Percentiles rank a stretch among this genome's conserved stretches.
Conservation (phyloP, 2,888 invertebrate species). For the Bedellia somnulentella region DNA sequence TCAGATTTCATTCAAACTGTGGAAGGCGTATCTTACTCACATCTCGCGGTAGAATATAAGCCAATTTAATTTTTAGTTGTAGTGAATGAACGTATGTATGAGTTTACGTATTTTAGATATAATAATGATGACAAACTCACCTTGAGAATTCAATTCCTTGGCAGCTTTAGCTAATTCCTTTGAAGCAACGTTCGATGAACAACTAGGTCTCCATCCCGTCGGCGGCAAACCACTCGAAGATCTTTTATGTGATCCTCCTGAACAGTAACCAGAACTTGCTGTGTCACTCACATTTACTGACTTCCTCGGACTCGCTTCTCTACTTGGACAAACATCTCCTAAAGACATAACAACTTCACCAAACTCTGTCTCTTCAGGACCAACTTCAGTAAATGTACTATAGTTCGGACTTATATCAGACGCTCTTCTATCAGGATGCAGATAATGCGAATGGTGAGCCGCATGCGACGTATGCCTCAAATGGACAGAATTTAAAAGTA, state of each 20-base stretch:
- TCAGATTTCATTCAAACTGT: too few species aligned
- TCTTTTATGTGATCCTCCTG: constrained; percentile 50
- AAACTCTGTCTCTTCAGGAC: constrained; percentile 46
- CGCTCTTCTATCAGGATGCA: constrained; percentile 46
- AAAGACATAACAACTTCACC: constrained; percentile 41
- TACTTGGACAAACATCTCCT: constrained; percentile 46
- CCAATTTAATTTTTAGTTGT: too few species aligned
- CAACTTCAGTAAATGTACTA: constrained; percentile 52
- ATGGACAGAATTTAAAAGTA: constrained; percentile 81
- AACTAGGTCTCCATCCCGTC: constrained; percentile 60
- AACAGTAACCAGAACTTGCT: constrained; percentile 51
- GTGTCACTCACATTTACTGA: constrained; percentile 54
- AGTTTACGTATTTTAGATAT: too few species aligned
- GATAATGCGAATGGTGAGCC: constrained; percentile 62
- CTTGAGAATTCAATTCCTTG: constrained; percentile 71
- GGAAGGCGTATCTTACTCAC: too few species aligned
- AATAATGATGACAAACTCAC: too few species aligned
- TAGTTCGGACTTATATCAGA: constrained; percentile 54
- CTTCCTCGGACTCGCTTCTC: constrained; percentile 52
- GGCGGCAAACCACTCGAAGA: constrained; percentile 49
- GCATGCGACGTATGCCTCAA: constrained; percentile 76
- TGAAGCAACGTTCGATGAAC: constrained; percentile 61
- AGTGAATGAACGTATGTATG: too few species aligned
- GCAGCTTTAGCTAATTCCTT: constrained; percentile 64
- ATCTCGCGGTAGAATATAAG: too few species aligned